Evolutionary conservation across 2,888 invertebrate species (phyloP).

Genomic region (Aquatica leii): DNA sequence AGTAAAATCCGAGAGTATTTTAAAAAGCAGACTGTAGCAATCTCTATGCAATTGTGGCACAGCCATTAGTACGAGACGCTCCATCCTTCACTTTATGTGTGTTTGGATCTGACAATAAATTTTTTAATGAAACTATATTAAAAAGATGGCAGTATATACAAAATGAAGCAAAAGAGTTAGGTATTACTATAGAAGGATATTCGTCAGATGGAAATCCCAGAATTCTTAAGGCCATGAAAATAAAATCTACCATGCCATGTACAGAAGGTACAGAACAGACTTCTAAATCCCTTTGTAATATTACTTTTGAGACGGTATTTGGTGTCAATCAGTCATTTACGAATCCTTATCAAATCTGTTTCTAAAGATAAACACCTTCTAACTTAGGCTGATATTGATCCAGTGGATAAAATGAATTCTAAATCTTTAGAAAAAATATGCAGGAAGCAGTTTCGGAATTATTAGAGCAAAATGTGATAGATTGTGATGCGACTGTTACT

Average conservation of each 20-base stretch:
- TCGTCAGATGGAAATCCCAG: constrained; percentile 1
- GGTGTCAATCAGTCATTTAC: not conserved
- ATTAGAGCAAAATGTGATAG: not conserved
- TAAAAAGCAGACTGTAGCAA: not conserved
- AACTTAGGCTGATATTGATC: not conserved
- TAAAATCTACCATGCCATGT: not conserved
- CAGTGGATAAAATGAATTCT: not conserved
- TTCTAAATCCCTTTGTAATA: not conserved
- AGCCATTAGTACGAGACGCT: not conserved
- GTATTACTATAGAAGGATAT: not conserved
- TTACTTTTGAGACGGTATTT: not conserved
- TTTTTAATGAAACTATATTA: not conserved
- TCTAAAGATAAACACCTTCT: not conserved
- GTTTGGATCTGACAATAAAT: not conserved
- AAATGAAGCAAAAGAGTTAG: not conserved
- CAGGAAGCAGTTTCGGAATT: not conserved
- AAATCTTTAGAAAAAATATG: not conserved
- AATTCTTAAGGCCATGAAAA: constrained; percentile 4
- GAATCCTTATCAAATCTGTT: not conserved
- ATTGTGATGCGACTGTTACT: not conserved
- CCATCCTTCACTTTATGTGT: not conserved
- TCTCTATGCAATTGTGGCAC: not conserved
- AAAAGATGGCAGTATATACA: not conserved
- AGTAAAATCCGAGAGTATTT: not conserved
- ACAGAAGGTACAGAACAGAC: not conserved